Conservation (phyloP, 2,113 vertebrate genomes). For the Albula glossodonta region DNA sequence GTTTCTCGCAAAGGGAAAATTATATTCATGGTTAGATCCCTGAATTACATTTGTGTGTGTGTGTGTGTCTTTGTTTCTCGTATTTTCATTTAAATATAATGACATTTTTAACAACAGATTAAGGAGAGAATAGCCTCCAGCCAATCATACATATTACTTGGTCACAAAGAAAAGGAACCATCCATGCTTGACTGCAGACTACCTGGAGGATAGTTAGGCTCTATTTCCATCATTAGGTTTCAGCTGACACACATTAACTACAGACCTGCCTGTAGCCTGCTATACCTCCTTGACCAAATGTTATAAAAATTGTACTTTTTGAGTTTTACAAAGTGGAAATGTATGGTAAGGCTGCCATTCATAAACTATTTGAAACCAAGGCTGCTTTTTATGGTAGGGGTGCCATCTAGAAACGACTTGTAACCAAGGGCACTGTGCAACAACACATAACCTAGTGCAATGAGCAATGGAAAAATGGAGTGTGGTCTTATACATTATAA, state of each 20-base stretch:
- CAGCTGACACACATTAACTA: not conserved
- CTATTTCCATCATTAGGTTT: not conserved
- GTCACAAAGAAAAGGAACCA: not conserved
- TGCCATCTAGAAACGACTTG: too few species aligned
- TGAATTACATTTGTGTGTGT: not conserved
- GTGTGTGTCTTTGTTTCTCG: not conserved
- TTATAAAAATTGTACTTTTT: too few species aligned
- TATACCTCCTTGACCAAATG: too few species aligned
- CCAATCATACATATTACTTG: not conserved
- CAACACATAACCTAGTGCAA: too few species aligned
- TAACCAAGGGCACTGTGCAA: too few species aligned
- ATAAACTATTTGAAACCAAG: too few species aligned
- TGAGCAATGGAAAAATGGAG: too few species aligned
- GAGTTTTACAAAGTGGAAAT: too few species aligned
- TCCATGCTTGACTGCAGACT: not conserved
- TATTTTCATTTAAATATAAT: not conserved
- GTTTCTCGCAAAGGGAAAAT: too few species aligned
- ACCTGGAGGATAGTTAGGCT: not conserved
- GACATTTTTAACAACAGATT: not conserved
- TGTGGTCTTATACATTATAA: too few species aligned
- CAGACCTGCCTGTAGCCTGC: not conserved
- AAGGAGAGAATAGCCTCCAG: not conserved
- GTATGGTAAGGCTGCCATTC: too few species aligned
- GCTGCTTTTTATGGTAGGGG: too few species aligned
- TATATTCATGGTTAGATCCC: not conserved